Conservation (phyloP, 2,888 invertebrate genomes). For the Synergus laeviventris region DNA sequence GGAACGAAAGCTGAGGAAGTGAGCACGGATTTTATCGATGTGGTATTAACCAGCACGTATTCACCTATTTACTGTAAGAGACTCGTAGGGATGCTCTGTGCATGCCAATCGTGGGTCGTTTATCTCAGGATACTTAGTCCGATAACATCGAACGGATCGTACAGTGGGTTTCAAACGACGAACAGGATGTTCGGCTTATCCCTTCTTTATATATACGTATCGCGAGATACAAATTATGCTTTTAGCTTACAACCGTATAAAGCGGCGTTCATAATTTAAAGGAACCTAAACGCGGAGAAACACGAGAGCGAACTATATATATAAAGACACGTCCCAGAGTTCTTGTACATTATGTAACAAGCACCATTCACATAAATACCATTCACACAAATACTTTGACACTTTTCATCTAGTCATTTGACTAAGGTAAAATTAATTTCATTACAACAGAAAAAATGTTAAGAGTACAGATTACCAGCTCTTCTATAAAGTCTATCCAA, state of each 20-base stretch:
- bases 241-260: conserved; percentile 6
- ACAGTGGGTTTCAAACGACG: conserved; percentile 14
- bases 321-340: not conserved
- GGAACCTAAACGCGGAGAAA: not conserved
- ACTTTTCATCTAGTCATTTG: not conserved
- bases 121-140: conserved; percentile 19
- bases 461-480: not conserved
- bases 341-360: not conserved
- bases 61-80: conserved; percentile 30
- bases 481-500: not conserved
- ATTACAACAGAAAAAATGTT: not conserved
- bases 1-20: conserved; percentile 12
- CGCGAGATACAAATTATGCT: conserved; percentile 27
- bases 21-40: conserved; percentile 25
- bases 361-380: not conserved
- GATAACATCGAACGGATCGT: conserved; percentile 15
- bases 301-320: not conserved
- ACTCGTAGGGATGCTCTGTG: conserved; percentile 25
- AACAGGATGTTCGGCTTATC: conserved; percentile 32
- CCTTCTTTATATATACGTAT: not conserved
- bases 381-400: not conserved
- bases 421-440: not conserved
- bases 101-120: conserved; percentile 35
- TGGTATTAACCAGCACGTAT: conserved; percentile 21
- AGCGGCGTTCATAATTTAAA: conserved; percentile 23